phyloP scores from a whole-genome alignment of 2,113 vertebrate genomes.

The Tympanuchus pallidicinctus region DNA sequence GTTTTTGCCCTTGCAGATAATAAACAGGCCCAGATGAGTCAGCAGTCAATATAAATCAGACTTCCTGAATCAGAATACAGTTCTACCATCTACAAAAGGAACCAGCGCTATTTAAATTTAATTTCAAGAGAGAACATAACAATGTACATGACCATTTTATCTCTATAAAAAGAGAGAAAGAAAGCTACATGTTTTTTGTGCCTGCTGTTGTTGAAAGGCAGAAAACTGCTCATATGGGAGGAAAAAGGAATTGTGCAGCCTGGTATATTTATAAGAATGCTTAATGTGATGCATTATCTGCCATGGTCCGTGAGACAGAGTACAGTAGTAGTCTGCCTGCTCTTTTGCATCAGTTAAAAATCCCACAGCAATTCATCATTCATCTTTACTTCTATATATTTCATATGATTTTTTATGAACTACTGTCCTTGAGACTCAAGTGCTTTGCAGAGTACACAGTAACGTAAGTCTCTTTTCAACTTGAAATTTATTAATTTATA shows the following conservation, averaged over 20 bases:
- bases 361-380: background rate
- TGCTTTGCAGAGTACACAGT: background rate
- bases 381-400: background rate
- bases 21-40: background rate
- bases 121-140: background rate
- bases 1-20: background rate
- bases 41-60: background rate
- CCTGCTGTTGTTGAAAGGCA: background rate
- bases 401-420: background rate
- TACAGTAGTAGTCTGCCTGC: background rate
- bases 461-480: background rate
- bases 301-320: background rate
- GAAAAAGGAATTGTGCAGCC: background rate
- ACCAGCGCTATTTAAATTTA: background rate
- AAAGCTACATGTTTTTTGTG: background rate
- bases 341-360: background rate
- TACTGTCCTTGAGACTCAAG: background rate
- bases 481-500: background rate
- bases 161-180: background rate
- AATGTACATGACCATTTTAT: background rate
- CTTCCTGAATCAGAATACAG: background rate
- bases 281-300: background rate
- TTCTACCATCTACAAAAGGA: background rate
- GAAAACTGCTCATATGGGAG: background rate
- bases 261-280: background rate